phyloP scores from a whole-genome alignment of 2,797 vertebrate species.

The Chromobotia macracanthus region DNA sequence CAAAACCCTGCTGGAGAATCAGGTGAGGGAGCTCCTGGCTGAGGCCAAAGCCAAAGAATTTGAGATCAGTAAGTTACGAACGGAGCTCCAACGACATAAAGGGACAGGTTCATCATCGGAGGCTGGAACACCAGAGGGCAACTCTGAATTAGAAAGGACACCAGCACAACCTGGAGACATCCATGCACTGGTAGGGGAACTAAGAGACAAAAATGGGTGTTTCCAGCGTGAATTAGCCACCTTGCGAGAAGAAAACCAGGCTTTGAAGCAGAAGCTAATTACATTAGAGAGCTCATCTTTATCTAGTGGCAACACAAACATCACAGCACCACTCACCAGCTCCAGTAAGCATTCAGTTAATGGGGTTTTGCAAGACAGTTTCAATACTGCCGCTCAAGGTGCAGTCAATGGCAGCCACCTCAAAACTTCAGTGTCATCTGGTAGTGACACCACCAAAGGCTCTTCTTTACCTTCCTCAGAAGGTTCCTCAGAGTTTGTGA shows the following conservation, averaged over 20 bases:
- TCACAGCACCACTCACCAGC: slow-evolving; percentile 71
- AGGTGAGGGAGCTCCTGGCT: slow-evolving; percentile 91
- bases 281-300: slow-evolving; percentile 82
- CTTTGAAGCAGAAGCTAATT: slow-evolving; percentile 87
- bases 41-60: slow-evolving; percentile 94
- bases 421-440: slow-evolving; percentile 82
- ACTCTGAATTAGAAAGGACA: slow-evolving; percentile 67
- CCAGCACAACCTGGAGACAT: slow-evolving; percentile 70
- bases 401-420: slow-evolving; percentile 64
- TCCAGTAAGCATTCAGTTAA: slow-evolving; percentile 70
- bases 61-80: slow-evolving; percentile 90
- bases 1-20: slow-evolving; percentile 84
- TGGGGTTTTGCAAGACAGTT: slow-evolving; percentile 67
- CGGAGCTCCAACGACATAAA: slow-evolving; percentile 86
- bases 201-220: slow-evolving; percentile 87
- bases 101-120: slow-evolving; percentile 73
- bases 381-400: slow-evolving; percentile 55
- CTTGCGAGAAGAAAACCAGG: slow-evolving; percentile 88
- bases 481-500: slow-evolving; percentile 91
- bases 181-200: slow-evolving; percentile 79
- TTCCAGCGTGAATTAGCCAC: slow-evolving; percentile 87
- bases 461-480: slow-evolving; percentile 89
- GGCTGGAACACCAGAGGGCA: slow-evolving; percentile 62
- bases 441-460: slow-evolving; percentile 88
- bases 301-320: slow-evolving; percentile 73